phyloP scores from a whole-genome alignment of 1,140 invertebrate species.

The Drosophila hydei region DNA sequence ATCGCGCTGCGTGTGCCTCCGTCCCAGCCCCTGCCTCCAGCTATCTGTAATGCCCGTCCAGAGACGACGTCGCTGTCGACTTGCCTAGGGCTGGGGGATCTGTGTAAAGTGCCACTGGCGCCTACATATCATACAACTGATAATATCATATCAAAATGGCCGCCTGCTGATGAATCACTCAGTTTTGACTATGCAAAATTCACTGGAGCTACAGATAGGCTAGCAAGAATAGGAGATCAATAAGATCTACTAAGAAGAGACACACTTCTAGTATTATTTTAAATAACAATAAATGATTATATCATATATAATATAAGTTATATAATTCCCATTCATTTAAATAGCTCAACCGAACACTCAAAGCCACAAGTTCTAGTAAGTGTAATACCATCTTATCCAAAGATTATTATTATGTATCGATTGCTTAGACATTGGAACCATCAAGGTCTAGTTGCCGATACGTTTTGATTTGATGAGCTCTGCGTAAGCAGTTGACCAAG shows the following conservation, averaged over 20 bases:
- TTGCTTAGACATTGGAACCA: neutral
- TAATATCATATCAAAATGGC: constrained; percentile 73
- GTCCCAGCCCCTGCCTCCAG: constrained; percentile 1
- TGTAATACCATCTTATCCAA: no score
- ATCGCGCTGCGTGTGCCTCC: constrained; percentile 32
- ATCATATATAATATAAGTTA: no score
- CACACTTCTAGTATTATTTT: no score
- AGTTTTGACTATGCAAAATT: constrained; percentile 21
- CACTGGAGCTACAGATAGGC: neutral
- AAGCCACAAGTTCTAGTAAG: no score
- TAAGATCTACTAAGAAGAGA: no score
- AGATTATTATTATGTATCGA: no score
- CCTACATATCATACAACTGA: constrained; percentile 70
- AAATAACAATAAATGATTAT: no score
- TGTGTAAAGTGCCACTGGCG: constrained; percentile 75
- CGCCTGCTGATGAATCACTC: constrained; percentile 51
- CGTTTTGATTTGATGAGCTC: no score
- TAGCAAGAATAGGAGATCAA: neutral
- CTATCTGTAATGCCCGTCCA: constrained; percentile 54
- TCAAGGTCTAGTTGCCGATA: neutral
- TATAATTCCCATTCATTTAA: no score
- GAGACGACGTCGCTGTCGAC: constrained; percentile 14
- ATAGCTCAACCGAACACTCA: no score
- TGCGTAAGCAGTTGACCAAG: no score
- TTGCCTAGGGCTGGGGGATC: constrained; percentile 48